Conservation (phyloP, 2,888 invertebrate species). For the Pterostichus niger region DNA sequence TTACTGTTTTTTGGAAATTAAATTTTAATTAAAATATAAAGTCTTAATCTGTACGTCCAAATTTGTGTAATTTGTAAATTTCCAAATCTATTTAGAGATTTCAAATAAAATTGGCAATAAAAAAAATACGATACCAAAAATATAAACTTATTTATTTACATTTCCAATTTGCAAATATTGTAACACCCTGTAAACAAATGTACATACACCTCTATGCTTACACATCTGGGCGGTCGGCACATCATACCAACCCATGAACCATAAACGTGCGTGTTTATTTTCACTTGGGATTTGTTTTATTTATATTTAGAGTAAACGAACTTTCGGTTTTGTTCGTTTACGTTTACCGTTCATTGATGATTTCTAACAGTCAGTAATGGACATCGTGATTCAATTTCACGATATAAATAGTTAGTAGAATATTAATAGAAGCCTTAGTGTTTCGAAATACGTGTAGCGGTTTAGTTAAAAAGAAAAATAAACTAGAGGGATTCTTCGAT, state of each 20-base stretch:
- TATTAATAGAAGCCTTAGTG: background rate
- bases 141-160: background rate
- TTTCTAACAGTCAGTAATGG: background rate
- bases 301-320: conserved; percentile 12
- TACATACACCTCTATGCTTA: conserved; percentile 36
- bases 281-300: conserved; percentile 10
- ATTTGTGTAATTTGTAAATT: no score
- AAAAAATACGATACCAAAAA: no score
- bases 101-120: no score
- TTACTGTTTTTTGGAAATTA: no score
- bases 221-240: conserved; percentile 31
- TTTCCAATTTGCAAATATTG: background rate
- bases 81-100: no score
- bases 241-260: background rate
- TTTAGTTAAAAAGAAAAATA: background rate
- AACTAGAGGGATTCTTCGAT: background rate
- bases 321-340: conserved; percentile 12
- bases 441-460: background rate
- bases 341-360: conserved; percentile 37
- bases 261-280: conserved; percentile 9
- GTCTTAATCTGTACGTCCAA: no score
- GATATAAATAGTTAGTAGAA: background rate
- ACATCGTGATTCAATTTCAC: background rate
- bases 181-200: conserved; percentile 20
- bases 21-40: no score